Percentiles rank a stretch among this genome's conserved stretches.
These are phyloP conservation scores for Puntigrus tetrazona DNA, from an alignment of 2,113 vertebrate species.

Conservation along the genomic window DNA sequence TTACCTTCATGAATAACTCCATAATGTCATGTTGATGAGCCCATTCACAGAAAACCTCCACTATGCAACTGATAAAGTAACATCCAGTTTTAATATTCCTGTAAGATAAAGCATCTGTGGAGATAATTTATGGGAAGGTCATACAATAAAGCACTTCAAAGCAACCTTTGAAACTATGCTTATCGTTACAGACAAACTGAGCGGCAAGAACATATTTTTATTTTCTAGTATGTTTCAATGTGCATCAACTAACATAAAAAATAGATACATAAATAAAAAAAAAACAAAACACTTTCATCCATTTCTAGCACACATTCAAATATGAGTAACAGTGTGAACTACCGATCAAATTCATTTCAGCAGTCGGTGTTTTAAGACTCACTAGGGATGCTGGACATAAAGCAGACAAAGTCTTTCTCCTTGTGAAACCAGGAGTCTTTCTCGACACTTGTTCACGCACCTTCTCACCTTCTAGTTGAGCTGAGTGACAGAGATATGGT, in stretches of 20 bases:
- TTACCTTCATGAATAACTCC: slow-evolving; percentile 4
- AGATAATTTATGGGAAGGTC: background rate
- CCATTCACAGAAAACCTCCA: background rate
- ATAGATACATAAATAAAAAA: too few species aligned
- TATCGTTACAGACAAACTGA: too few species aligned
- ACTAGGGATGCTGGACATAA: background rate
- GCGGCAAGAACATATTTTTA: too few species aligned
- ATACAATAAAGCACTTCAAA: too few species aligned
- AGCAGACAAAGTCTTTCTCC: background rate
- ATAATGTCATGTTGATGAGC: background rate
- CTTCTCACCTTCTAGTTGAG: rapidly evolving
- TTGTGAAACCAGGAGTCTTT: background rate
- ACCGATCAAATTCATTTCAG: background rate
- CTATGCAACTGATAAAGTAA: background rate
- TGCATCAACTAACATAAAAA: too few species aligned
- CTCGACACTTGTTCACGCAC: background rate
- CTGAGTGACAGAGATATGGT: background rate
- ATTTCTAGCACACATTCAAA: too few species aligned
- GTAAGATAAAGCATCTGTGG: rapidly evolving
- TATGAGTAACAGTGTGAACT: too few species aligned
- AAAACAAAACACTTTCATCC: too few species aligned
- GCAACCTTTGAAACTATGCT: too few species aligned
- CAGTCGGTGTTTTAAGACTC: background rate
- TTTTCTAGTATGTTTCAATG: too few species aligned
- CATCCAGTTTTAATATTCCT: rapidly evolving